These are phyloP conservation scores for Pantherophis guttatus DNA, from an alignment of 2,113 vertebrate genomes.

Conservation along the genomic window DNA sequence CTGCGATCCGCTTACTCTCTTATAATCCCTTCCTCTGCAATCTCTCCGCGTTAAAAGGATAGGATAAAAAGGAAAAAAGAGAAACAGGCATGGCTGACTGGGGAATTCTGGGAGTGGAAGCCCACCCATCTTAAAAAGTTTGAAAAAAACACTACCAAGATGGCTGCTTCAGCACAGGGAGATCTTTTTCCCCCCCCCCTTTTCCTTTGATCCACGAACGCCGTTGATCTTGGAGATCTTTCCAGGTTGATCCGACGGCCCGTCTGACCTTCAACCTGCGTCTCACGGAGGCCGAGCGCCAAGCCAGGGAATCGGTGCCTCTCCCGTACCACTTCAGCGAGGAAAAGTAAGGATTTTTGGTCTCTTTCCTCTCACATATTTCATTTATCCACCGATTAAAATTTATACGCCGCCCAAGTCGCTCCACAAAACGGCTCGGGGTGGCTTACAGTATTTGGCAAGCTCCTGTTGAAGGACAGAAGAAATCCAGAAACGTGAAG, in stretches of 20 bases:
- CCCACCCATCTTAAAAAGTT: not conserved
- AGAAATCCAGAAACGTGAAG: not conserved
- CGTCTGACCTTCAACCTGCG: constrained; percentile 85
- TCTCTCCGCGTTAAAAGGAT: no score
- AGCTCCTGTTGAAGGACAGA: no score
- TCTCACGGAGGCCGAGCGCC: constrained; percentile 77
- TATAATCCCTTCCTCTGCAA: no score
- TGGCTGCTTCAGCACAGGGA: no score
- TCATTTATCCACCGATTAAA: not conserved
- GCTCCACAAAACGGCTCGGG: no score
- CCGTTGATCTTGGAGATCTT: not conserved
- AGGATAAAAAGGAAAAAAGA: no score
- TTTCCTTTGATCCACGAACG: not conserved
- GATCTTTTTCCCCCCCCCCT: not conserved
- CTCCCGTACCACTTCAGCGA: constrained; percentile 86
- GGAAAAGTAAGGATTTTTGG: constrained; percentile 71
- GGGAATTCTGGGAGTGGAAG: not conserved
- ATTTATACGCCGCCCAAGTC: not conserved
- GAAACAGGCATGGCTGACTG: not conserved
- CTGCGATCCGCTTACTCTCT: no score
- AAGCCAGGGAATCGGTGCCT: constrained; percentile 76
- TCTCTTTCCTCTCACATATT: not conserved
- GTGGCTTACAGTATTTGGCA: not conserved
- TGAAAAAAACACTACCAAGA: not conserved
- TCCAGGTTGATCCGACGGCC: constrained; percentile 70